Evolutionary conservation across 2,797 vertebrate genomes (phyloP).

Genomic region (Luscinia megarhynchos): DNA sequence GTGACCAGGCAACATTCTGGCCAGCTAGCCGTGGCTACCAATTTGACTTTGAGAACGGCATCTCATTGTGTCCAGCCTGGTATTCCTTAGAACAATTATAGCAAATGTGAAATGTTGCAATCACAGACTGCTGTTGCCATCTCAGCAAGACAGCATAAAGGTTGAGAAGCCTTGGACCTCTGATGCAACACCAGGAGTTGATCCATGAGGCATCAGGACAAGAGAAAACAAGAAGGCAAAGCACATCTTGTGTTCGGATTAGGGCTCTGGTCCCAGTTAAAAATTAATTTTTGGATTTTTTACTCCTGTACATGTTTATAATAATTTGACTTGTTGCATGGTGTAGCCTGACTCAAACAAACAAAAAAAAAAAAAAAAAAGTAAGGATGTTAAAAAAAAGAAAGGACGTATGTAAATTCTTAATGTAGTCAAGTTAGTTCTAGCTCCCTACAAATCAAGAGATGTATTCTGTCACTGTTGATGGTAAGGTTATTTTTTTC

Average conservation of each 20-base stretch:
- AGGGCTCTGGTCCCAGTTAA: background rate
- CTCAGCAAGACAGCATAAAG: background rate
- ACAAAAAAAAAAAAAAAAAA: background rate
- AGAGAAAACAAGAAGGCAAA: background rate
- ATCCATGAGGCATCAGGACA: background rate
- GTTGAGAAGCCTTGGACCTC: background rate
- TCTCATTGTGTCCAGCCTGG: background rate
- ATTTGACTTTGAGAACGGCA: background rate
- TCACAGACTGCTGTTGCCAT: no score
- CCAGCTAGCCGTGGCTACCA: background rate
- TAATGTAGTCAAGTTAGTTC: no score
- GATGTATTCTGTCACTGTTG: no score
- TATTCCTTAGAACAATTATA: background rate
- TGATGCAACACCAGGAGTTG: background rate
- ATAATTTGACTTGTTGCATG: background rate
- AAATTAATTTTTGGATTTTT: background rate
- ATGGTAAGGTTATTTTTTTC: no score
- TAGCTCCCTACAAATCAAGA: no score
- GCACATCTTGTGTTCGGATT: background rate
- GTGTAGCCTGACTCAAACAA: background rate
- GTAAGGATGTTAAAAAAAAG: background rate
- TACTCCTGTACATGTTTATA: background rate
- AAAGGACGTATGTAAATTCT: background rate
- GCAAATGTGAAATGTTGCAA: background rate
- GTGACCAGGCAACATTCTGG: background rate